Conservation (phyloP, 2,888 invertebrate genomes). For the Hoplodrina ambigua region DNA sequence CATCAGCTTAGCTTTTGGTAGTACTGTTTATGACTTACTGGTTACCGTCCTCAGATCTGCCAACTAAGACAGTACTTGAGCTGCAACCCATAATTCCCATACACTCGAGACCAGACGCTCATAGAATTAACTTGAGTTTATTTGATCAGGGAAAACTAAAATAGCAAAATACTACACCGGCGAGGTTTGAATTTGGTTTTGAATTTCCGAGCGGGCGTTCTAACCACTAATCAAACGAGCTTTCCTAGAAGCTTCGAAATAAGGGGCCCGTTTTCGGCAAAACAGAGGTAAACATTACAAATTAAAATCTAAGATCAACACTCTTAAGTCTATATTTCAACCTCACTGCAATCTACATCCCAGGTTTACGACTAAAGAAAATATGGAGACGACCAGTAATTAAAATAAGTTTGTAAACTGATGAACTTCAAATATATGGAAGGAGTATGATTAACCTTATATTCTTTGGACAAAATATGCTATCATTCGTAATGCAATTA, state of each 20-base stretch:
- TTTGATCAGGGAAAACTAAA: too few species aligned
- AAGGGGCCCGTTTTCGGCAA: not conserved
- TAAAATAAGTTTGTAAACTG: not conserved
- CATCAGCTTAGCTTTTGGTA: too few species aligned
- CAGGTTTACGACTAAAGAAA: not conserved
- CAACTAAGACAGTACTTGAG: too few species aligned
- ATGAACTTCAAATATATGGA: too few species aligned
- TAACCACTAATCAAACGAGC: not conserved
- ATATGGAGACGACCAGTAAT: not conserved
- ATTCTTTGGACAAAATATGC: too few species aligned
- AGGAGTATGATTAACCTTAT: too few species aligned
- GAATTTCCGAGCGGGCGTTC: not conserved
- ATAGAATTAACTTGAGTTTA: too few species aligned
- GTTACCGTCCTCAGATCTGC: too few species aligned
- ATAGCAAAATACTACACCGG: not conserved
- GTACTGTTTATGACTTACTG: too few species aligned
- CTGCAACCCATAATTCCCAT: too few species aligned
- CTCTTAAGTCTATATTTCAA: not conserved
- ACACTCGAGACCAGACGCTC: too few species aligned
- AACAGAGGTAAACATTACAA: not conserved
- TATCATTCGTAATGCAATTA: too few species aligned
- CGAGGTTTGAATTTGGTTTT: not conserved
- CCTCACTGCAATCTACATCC: not conserved
- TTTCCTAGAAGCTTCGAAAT: not conserved
- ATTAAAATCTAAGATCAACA: not conserved